Evolutionary conservation across 2,113 vertebrate genomes (phyloP), one percentile per base, ranked within the genome.

Genomic region (Sterna hirundo): DNA sequence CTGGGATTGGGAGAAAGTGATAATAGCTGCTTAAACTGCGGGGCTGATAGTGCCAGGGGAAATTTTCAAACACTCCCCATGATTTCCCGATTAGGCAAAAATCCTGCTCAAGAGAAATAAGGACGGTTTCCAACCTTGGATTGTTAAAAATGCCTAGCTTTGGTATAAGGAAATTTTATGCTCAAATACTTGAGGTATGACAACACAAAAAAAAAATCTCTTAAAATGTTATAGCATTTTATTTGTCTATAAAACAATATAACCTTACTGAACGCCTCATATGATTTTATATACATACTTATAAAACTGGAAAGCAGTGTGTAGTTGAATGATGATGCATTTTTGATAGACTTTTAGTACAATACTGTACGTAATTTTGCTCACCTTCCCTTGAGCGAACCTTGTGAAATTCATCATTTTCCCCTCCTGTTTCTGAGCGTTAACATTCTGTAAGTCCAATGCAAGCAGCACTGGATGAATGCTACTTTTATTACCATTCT

Each of bases 161-260:
- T 80, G 54, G 40, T 74, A n/a, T 11, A 83, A 21, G 36, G 29
- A 83, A 92, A 83, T 85, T 20, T 80, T 58, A 88, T 15, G 15
- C 55, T 61, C 44, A 72, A 80, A 77, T 38, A 87, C 9, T 54
- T 10, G 21, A 88, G 44, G 22, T 44, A 91, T 62, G 85, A 87
- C 7, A n/a, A 60, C 18, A 15, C 4, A 32, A 51, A 49, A 18
- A 71, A 71, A 79, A 81, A 84, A 70, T 4, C 21, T 82, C 88
- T 79, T 79, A 71, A 94, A 89, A 83, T 32, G 9, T 64, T 60
- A 76, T 0, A 32, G 16, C 26, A 49, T 76, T 91, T 97, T 88
- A 95, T 88, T 95, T 95, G 70, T 93, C 90, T 91, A 72, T 91
- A 94, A 87, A 93, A 15, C 11, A 72, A 51, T 7, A 69, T 15